Evolutionary conservation across 92 coral and sea anemone genomes (phyloP), one percentile per base, ranked within the genome.

Genomic region (Hydrozoanthus gracilis): DNA sequence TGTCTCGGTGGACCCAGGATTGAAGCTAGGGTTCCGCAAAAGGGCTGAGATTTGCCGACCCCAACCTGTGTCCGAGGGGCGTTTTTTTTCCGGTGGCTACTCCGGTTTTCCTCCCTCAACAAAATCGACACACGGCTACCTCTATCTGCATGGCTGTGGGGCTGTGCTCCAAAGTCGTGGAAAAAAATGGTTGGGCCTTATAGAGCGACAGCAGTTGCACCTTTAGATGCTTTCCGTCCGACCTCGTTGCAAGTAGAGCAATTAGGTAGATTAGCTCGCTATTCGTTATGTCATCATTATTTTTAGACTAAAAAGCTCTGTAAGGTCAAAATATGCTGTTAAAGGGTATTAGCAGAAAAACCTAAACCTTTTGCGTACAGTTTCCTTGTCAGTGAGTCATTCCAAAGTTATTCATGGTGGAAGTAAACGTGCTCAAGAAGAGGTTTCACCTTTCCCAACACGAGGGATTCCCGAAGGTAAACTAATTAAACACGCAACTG

Each of bases 1-100:
- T 61, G 68, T 61, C 68, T 61, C 68, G 68, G 68, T 61, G 68
- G 68, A 61, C 68, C 68, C 3, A 61, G 68, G 68, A 61, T 61
- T 61, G 68, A 61, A 61, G 12, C 68, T 61, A 61, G 68, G 68
- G 65, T 58, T 58, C 65, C 65, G 65, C 65, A 58, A 58, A 58
- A 58, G 0, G 65, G 65, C 65, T 8, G 39, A 27, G 39, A 27
- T 27, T 27, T 27, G 39, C 2, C 39, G 39, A 27, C 39, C 39
- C 2, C 39, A 58, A 58, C 1, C 0, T 58, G 8, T 58, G 65
- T 58, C 65, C 65, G 65, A 5, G 65, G 12, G 65, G 65, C 61
- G 61, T 54, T 54, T 54, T 54, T n/a, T 54, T 54, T 54, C 61
- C 61, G 61, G 61, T 54, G 39, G 39, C 39, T 27, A 27, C 39